Evolutionary conservation across 2,797 vertebrate genomes (phyloP).

Genomic region (Kryptopterus vitreolus): DNA sequence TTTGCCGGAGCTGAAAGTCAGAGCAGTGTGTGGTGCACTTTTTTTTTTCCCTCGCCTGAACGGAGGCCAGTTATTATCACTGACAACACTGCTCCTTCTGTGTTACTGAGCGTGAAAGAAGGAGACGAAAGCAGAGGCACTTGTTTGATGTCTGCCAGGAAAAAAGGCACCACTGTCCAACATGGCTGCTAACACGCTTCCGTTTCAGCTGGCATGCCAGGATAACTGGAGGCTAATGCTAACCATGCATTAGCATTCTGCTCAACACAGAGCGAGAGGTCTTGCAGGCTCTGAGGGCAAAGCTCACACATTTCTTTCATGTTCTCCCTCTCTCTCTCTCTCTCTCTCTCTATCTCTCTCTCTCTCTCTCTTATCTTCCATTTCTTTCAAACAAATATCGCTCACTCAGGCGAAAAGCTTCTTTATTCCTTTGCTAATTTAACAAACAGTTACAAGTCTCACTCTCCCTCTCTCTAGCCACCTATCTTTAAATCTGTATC

Average conservation of each 20-base stretch:
- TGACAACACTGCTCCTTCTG: slow-evolving; percentile 37
- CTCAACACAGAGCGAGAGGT: slow-evolving; percentile 20
- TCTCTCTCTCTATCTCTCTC: too few species aligned
- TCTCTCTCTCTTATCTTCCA: too few species aligned
- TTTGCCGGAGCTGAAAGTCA: neutral
- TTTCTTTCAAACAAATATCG: slow-evolving; percentile 29
- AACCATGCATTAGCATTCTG: slow-evolving; percentile 47
- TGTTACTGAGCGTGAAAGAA: slow-evolving; percentile 37
- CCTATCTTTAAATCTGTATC: neutral
- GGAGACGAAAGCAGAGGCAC: slow-evolving; percentile 37
- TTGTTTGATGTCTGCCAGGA: slow-evolving; percentile 53
- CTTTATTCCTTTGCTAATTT: slow-evolving; percentile 37
- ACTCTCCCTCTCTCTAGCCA: neutral
- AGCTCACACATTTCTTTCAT: slow-evolving; percentile 17
- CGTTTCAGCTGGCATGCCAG: slow-evolving; percentile 49
- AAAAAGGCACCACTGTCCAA: slow-evolving; percentile 47
- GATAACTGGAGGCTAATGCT: slow-evolving; percentile 46
- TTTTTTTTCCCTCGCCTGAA: slow-evolving; percentile 18
- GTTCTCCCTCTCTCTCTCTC: neutral
- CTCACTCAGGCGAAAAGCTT: slow-evolving; percentile 39
- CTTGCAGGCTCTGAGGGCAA: slow-evolving; percentile 4
- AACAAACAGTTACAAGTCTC: slow-evolving; percentile 16
- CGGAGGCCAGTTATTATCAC: slow-evolving; percentile 44
- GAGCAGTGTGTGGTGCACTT: neutral
- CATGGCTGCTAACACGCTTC: slow-evolving; percentile 50